phyloP scores from a whole-genome alignment of 2,797 vertebrate genomes.

The Lacerta agilis region DNA sequence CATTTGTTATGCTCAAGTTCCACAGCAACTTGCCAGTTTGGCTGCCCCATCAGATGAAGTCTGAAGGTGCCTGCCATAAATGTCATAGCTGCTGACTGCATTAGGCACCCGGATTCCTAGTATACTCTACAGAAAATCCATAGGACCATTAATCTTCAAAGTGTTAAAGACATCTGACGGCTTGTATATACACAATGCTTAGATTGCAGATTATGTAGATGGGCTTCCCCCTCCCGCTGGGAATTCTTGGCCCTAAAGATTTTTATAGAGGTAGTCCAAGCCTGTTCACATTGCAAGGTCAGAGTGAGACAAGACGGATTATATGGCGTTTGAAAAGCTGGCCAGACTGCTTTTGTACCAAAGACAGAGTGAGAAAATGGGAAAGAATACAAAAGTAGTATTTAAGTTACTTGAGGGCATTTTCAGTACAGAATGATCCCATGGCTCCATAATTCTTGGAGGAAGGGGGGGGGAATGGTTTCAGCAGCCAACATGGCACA shows the following conservation, averaged over 20 bases:
- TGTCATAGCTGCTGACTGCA: not conserved
- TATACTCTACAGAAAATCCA: conserved; percentile 11
- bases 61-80: conserved; percentile 15
- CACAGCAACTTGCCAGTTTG: conserved; percentile 15
- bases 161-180: conserved; percentile 13
- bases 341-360: conserved; percentile 1
- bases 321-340: not conserved
- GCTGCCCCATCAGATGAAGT: not conserved
- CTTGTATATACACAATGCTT: not conserved
- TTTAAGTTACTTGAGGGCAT: conserved; percentile 24
- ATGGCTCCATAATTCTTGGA: not conserved
- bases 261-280: conserved; percentile 22
- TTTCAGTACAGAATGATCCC: conserved; percentile 11
- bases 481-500: not conserved
- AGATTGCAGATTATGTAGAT: conserved; percentile 27
- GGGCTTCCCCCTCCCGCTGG: not conserved
- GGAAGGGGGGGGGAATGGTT: not conserved
- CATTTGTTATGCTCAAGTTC: not conserved
- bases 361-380: not conserved
- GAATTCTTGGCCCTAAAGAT: not conserved
- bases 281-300: not conserved
- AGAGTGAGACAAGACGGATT: conserved; percentile 22
- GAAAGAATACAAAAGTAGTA: not conserved
- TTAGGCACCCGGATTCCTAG: not conserved
- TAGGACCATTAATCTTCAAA: conserved; percentile 35